These are phyloP conservation scores for Zingel zingel DNA, from an alignment of 2,113 vertebrate genomes.

Conservation along the genomic window DNA sequence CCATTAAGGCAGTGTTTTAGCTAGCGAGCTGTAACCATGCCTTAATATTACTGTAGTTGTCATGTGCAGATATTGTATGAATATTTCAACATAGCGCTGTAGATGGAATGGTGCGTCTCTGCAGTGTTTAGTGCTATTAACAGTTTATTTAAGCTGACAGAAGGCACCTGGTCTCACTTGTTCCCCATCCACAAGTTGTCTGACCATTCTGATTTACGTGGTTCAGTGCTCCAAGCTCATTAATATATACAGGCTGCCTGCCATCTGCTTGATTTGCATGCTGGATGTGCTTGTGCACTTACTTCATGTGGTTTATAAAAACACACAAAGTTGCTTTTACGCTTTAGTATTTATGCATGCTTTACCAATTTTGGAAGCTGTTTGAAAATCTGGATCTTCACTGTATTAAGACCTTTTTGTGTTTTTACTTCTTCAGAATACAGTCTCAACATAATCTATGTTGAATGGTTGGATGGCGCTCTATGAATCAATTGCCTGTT, in stretches of 20 bases:
- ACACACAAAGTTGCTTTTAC: not conserved
- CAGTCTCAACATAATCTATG: not conserved
- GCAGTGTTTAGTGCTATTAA: not conserved
- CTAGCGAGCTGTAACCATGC: not conserved
- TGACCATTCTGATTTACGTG: slow-evolving; percentile 17
- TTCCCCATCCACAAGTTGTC: slow-evolving; percentile 6
- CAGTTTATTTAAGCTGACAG: slow-evolving; percentile 16
- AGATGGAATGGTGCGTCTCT: not conserved
- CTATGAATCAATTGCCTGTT: not conserved
- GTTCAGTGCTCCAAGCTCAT: not conserved
- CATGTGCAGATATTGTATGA: not conserved
- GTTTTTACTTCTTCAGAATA: not conserved
- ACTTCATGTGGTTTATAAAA: slow-evolving; percentile 18
- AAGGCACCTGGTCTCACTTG: slow-evolving; percentile 30
- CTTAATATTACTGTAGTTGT: not conserved
- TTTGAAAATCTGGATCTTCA: not conserved
- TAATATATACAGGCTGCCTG: not conserved
- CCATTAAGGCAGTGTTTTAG: not conserved
- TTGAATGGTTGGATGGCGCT: not conserved
- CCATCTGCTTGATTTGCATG: slow-evolving; percentile 16
- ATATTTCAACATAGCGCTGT: not conserved
- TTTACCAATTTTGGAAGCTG: not conserved
- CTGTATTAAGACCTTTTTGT: not conserved
- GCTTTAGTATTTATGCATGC: too few species aligned
- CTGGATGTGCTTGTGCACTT: not conserved